Base-by-base conservation (phyloP, 2,113 vertebrate genomes). In the Tachysurus vachellii region DNA sequence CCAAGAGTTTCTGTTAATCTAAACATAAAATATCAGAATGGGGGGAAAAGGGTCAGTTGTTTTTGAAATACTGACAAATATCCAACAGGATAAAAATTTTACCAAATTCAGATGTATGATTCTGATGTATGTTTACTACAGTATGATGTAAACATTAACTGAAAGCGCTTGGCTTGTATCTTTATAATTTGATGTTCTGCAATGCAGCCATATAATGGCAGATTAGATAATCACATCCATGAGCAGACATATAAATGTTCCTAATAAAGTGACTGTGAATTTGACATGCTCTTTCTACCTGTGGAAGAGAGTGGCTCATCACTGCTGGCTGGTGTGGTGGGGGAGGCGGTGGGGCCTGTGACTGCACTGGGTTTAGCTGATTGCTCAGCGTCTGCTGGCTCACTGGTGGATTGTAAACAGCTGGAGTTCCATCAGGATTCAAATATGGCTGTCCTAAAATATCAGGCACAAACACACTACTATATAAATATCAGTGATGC, bases 381-480 rank as follows among this genome's bases (percentile, higher is more conserved):
- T 93, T 95, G 75, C 93, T 96, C 92, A 96, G 93, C 0, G 95
- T 92, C 90, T 97, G 97, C 91, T 97, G 97, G 66, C 91, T 94
- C 21, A 92, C 93, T 0, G 97, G 97, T 50, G 98, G 98, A 88
- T 97, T 97, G 94, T 99, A 99, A 91, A 99, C 96, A 82, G 96
- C 97, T 4, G 98, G 97, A 0, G 94, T 97, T 42, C 98, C 98
- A 44, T 99, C 98, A 1, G 98, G 97, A 91, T 99, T 99, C 89
- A 99, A 95, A 91, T 98, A 99, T 0, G 97, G 97, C 90, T 99
- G 97, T 83, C 98, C 98, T 99, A 90, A 88, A 94, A 84, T 75
- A 82, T 6, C 36, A 80, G 28, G 64, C 54, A 83, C 62, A 57
- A n/a, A n/a, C n/a, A n/a, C n/a, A n/a, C n/a, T n/a, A n/a, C n/a